Evolutionary conservation across 2,113 vertebrate genomes (phyloP).

Genomic region (Petroica traversi): DNA sequence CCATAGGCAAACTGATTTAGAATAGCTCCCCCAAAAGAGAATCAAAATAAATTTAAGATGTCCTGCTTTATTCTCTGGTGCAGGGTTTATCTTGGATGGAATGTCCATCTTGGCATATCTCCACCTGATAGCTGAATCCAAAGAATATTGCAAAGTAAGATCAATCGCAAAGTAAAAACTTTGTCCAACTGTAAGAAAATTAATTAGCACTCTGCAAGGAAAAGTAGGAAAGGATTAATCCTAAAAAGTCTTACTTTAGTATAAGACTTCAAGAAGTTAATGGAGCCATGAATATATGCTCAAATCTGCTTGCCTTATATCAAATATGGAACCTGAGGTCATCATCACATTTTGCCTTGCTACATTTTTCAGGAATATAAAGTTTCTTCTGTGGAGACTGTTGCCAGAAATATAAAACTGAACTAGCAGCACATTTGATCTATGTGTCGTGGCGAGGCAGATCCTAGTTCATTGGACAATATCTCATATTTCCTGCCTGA

Average conservation of each 20-base stretch:
- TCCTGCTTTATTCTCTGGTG: neutral
- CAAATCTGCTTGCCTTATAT: neutral
- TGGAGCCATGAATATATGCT: neutral
- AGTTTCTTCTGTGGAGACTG: neutral
- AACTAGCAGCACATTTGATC: neutral
- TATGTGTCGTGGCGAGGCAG: neutral
- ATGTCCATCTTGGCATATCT: neutral
- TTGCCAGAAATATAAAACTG: neutral
- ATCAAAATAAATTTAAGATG: neutral
- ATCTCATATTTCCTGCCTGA: neutral
- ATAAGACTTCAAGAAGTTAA: neutral
- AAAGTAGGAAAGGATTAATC: neutral
- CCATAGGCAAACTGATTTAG: neutral
- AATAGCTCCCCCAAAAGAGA: rapidly evolving
- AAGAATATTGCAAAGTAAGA: neutral
- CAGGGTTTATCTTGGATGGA: neutral
- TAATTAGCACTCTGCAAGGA: neutral
- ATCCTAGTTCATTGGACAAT: neutral
- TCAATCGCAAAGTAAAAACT: neutral
- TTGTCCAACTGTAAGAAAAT: neutral
- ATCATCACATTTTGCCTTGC: neutral
- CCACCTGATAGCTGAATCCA: neutral
- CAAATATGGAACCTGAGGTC: neutral
- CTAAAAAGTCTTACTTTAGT: neutral
- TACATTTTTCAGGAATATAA: neutral